Evolutionary conservation across 37 sponge, comb jelly and placozoan genomes (phyloP).

Genomic region (Haliclona indistincta): DNA sequence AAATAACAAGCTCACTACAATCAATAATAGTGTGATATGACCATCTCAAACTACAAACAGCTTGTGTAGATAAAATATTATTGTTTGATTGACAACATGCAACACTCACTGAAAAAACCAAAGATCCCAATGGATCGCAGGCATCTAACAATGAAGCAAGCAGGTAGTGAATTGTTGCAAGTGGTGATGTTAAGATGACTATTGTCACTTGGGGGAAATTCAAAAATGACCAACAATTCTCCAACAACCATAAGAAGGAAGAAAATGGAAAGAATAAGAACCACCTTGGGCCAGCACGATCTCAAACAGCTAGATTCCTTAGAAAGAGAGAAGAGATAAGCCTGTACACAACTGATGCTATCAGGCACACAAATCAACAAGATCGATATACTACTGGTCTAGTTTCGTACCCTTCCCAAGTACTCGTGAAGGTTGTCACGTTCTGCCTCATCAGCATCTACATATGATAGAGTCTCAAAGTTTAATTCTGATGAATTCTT

Average conservation of each 20-base stretch:
- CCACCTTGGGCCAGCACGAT: constrained; percentile 48
- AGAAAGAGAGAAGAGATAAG: background rate
- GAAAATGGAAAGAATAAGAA: constrained; percentile 33
- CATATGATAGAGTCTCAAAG: constrained; percentile 18
- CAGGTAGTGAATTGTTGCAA: constrained; percentile 24
- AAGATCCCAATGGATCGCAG: constrained; percentile 70
- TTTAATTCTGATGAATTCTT: background rate
- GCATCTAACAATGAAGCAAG: constrained; percentile 36
- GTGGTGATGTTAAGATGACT: background rate
- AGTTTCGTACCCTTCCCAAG: constrained; percentile 30
- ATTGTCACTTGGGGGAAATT: constrained; percentile 14
- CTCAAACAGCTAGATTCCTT: constrained; percentile 47
- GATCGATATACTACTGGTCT: too few species aligned
- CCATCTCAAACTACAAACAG: too few species aligned
- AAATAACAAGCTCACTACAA: background rate
- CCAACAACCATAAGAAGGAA: constrained; percentile 55
- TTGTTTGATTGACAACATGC: background rate
- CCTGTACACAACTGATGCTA: background rate
- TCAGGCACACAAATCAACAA: too few species aligned
- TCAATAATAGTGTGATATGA: too few species aligned
- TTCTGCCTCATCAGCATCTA: constrained; percentile 23
- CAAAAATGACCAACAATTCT: constrained; percentile 37
- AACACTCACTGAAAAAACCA: constrained; percentile 66
- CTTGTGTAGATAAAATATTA: background rate
- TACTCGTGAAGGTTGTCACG: constrained; percentile 24